Conservation (phyloP, 64 coral and sea anemone species). For the Actinia tenebrosa region DNA sequence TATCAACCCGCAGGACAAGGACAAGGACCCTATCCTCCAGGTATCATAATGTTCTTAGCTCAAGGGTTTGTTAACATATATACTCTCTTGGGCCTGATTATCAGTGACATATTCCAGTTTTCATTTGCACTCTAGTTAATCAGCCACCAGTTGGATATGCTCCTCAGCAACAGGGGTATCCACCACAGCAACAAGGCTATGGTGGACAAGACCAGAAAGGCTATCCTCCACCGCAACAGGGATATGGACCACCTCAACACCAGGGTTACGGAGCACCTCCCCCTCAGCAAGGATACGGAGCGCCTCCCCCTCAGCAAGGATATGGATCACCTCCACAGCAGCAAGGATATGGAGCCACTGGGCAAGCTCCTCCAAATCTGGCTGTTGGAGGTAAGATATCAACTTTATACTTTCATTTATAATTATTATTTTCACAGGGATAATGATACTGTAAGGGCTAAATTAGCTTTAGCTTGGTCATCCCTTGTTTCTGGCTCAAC, state of each 20-base stretch:
- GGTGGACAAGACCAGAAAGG: not conserved
- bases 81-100: too few species aligned
- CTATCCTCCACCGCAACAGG: conserved; percentile 19
- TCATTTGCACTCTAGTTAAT: not conserved
- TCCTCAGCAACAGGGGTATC: conserved; percentile 10
- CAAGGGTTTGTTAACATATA: too few species aligned
- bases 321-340: conserved; percentile 30
- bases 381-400: not conserved
- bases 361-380: not conserved
- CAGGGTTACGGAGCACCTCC: conserved; percentile 24
- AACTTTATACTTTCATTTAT: too few species aligned
- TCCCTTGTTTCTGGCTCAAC: too few species aligned
- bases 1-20: not conserved
- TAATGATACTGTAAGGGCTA: too few species aligned
- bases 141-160: conserved; percentile 54
- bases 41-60: not conserved
- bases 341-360: conserved; percentile 17
- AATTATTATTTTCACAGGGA: too few species aligned
- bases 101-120: too few species aligned
- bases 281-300: conserved; percentile 25
- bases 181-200: conserved; percentile 19
- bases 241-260: conserved; percentile 23
- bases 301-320: conserved; percentile 36
- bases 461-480: too few species aligned
- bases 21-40: not conserved